These are phyloP conservation scores for Cosmia trapezina DNA, from an alignment of 2,888 invertebrate genomes.

Conservation along the genomic window DNA sequence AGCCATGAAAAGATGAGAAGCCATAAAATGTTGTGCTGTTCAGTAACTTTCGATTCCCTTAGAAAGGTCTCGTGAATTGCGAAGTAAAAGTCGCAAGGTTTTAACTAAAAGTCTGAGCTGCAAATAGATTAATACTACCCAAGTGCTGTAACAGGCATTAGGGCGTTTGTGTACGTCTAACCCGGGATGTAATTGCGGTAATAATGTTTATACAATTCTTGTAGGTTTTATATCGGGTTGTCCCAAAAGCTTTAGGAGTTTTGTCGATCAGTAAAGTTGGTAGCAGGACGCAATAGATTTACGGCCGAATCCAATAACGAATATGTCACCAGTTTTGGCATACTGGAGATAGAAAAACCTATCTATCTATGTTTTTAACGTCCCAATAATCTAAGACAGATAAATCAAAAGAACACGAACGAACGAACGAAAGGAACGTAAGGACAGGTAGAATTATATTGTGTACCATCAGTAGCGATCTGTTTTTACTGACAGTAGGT, in stretches of 20 bases:
- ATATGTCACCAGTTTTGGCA: too few species aligned
- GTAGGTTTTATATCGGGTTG: slow-evolving; percentile 4
- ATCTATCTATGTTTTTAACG: too few species aligned
- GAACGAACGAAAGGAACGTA: too few species aligned
- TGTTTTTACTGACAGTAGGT: too few species aligned
- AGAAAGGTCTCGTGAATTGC: slow-evolving; percentile 30
- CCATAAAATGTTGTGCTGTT: not conserved
- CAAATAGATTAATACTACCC: slow-evolving; percentile 32
- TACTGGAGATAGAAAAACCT: too few species aligned
- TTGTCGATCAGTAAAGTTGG: not conserved
- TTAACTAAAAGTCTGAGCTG: slow-evolving; percentile 26
- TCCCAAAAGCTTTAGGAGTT: not conserved
- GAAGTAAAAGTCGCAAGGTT: slow-evolving; percentile 4
- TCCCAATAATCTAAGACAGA: too few species aligned
- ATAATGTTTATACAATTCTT: slow-evolving; percentile 2
- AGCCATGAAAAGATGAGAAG: slow-evolving; percentile 24
- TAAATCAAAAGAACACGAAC: too few species aligned
- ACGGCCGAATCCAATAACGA: too few species aligned
- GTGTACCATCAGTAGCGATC: too few species aligned
- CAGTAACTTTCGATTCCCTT: slow-evolving; percentile 11
- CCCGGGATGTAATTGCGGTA: not conserved
- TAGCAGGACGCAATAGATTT: too few species aligned
- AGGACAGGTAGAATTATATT: too few species aligned
- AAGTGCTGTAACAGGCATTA: slow-evolving; percentile 14
- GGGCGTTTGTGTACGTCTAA: slow-evolving; percentile 20